These are phyloP conservation scores for Heteropelma amictum DNA, from an alignment of 2,888 invertebrate species.

Conservation along the genomic window DNA sequence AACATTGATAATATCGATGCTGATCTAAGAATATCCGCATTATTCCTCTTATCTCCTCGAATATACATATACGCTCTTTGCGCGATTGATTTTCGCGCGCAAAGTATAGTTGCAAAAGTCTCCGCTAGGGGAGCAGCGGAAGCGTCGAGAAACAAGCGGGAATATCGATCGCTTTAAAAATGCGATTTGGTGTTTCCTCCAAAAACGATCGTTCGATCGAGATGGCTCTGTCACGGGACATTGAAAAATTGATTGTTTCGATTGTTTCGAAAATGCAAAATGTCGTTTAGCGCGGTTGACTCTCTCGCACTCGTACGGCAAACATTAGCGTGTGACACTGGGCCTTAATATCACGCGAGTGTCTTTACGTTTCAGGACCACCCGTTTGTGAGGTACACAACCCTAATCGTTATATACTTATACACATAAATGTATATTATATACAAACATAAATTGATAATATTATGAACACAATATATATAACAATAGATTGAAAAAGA, in stretches of 20 bases:
- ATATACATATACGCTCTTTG: constrained; percentile 34
- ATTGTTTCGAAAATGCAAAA: too few species aligned
- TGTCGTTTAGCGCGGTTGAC: too few species aligned
- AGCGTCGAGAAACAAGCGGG: too few species aligned
- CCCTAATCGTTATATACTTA: constrained; percentile 45
- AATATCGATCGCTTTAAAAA: too few species aligned
- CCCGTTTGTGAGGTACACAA: constrained; percentile 41
- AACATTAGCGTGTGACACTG: too few species aligned
- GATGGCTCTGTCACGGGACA: too few species aligned
- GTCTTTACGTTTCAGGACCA: constrained; percentile 42
- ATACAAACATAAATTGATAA: constrained; percentile 13
- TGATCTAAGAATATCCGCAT: background rate
- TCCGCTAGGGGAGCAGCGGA: constrained; percentile 3
- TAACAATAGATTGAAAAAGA: constrained; percentile 31
- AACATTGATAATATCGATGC: background rate
- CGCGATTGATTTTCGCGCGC: constrained; percentile 41
- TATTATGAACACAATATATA: background rate
- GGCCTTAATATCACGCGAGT: constrained; percentile 44
- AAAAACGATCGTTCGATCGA: too few species aligned
- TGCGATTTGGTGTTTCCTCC: too few species aligned
- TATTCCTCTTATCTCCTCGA: background rate
- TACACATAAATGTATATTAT: constrained; percentile 2
- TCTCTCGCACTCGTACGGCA: too few species aligned
- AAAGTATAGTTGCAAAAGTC: constrained; percentile 7
- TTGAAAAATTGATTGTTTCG: too few species aligned